These are phyloP conservation scores for Nasonia vitripennis DNA, from an alignment of 1,140 invertebrate genomes.

Conservation along the genomic window DNA sequence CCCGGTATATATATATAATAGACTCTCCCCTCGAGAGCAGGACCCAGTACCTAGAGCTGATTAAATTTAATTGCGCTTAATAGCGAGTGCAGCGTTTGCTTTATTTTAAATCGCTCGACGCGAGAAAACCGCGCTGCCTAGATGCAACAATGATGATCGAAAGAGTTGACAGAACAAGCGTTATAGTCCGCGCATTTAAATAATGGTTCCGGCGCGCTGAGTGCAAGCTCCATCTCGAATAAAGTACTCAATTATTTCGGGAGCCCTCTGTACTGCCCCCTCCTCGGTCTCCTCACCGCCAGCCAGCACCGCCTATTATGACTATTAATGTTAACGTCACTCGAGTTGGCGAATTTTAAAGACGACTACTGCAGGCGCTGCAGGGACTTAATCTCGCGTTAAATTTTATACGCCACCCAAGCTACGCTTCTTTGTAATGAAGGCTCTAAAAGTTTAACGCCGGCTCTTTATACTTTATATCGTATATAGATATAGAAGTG, in stretches of 20 bases:
- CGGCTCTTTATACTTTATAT: conserved; percentile 11
- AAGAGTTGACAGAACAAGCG: no score
- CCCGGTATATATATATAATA: background rate
- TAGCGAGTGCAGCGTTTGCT: background rate
- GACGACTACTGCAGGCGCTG: background rate
- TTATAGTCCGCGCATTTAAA: background rate
- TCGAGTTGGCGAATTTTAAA: conserved; percentile 30
- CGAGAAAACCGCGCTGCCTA: no score
- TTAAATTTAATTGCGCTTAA: conserved; percentile 26
- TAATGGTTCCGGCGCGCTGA: background rate
- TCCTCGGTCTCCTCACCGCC: background rate
- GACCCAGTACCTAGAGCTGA: background rate
- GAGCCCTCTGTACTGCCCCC: background rate
- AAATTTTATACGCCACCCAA: conserved; percentile 6
- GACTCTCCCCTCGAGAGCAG: background rate
- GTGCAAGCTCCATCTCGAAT: background rate
- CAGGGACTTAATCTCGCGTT: background rate
- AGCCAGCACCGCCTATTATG: background rate
- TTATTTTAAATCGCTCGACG: background rate
- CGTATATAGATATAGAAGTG: background rate
- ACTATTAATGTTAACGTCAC: conserved; percentile 29
- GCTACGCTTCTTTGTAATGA: conserved; percentile 21
- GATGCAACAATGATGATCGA: no score
- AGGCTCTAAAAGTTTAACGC: conserved; percentile 29
- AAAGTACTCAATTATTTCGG: conserved; percentile 21